These are phyloP conservation scores for Heterodera filipjevi DNA, from an alignment of 2,888 invertebrate species.

Conservation along the genomic window DNA sequence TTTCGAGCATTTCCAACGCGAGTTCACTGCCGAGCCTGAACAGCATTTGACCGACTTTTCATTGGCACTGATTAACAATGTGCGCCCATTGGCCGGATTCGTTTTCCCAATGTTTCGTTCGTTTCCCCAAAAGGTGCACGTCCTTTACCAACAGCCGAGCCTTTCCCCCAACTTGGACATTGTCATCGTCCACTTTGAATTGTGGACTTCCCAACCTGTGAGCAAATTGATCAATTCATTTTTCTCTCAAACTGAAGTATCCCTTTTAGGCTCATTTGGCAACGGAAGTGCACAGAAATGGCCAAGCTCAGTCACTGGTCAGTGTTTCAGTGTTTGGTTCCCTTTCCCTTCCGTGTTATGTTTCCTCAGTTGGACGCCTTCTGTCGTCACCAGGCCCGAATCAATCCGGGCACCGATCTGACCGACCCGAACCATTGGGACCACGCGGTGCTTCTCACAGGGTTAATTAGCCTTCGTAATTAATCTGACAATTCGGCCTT, in stretches of 20 bases:
- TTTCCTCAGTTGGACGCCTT: slow-evolving; percentile 54
- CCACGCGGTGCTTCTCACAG: slow-evolving; percentile 64
- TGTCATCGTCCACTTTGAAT: slow-evolving; percentile 63
- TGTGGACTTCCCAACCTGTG: slow-evolving; percentile 65
- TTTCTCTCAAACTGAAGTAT: not conserved
- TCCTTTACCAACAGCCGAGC: slow-evolving; percentile 60
- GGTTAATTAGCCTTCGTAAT: slow-evolving; percentile 29
- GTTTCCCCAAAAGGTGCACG: slow-evolving; percentile 28
- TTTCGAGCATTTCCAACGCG: slow-evolving; percentile 62
- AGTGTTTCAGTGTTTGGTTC: not conserved
- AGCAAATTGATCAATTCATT: not conserved
- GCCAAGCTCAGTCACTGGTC: slow-evolving; percentile 63
- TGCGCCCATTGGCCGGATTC: slow-evolving; percentile 31
- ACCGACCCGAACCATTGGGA: slow-evolving; percentile 65
- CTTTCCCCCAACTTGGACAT: slow-evolving; percentile 62
- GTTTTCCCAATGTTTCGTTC: slow-evolving; percentile 48
- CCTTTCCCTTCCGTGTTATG: too few relatives aligned
- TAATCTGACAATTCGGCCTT: not conserved
- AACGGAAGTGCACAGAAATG: slow-evolving; percentile 59
- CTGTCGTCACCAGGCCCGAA: slow-evolving; percentile 62
- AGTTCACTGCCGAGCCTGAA: slow-evolving; percentile 56
- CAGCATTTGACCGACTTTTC: slow-evolving; percentile 64
- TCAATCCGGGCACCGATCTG: slow-evolving; percentile 63
- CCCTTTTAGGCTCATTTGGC: slow-evolving; percentile 49
- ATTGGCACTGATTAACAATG: slow-evolving; percentile 64